Base-by-base conservation (phyloP, 2,888 invertebrate genomes). In the Synanthedon vespiformis region DNA sequence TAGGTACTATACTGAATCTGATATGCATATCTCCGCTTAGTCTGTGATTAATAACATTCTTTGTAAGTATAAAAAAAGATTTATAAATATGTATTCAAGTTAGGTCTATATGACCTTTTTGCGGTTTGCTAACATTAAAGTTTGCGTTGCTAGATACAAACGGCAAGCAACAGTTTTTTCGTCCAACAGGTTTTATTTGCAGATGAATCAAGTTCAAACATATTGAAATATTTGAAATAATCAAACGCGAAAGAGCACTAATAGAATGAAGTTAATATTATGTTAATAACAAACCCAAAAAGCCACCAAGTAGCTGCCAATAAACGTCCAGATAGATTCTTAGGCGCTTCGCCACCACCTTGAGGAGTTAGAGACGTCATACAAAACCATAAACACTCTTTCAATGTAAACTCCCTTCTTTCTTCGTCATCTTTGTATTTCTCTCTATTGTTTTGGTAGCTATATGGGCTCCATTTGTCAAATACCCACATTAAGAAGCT, bases 291-390 rank as follows among this genome's bases (percentile, higher is more conserved):
- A 11, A 71, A 90, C 91, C 98, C 98, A 80, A 99, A 99, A 22
- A 99, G 87, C 99, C 99, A 99, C 98, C 98, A 98, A 0, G 98
- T 98, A 2, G 98, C 98, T 0, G 98, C 98, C 0, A 99, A 93
- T 11, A 99, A 85, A 51, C 98, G 90, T 0, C 98, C 98, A 0
- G 98, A 98, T 0, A 99, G 88, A 77, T 98, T 98, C 77, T 97
- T 97, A 0, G 98, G 98, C 0, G 97, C 97, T 77, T 98, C 97
- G 0, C 97, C 97, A 0, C 97, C 97, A 0, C 97, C 97, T 79
- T 94, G 91, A 0, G 99, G 99, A 0, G 98, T 99, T 14, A 99
- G 82, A 40, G 98, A 98, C 47, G 98, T 98, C 97, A 99, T 97
- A 70, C 98, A 98, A 77, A 99, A 99, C 98, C 98, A 99, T 0